Base-by-base conservation (phyloP, 2,113 vertebrate species). In the Bombycilla garrulus region DNA sequence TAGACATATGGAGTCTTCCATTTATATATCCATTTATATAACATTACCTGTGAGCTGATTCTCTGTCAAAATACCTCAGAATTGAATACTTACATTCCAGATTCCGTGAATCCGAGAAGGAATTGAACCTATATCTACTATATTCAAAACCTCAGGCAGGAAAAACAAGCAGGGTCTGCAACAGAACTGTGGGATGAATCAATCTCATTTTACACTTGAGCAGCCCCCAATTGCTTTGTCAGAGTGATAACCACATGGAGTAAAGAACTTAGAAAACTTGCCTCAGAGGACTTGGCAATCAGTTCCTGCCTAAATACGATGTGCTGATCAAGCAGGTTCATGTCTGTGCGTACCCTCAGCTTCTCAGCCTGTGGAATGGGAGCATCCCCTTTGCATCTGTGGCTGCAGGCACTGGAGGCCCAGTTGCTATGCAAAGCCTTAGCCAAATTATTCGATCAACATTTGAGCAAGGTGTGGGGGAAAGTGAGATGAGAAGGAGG, bases 121-220 rank as follows among this genome's bases (percentile, higher is more conserved):
- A 77, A 77, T 18, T 65, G 36, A 81, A 73, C 12, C 7, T 69
- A 5, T 24, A 58, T 10, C 6, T 56, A 7, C 13, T n/a, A 10
- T 10, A 61, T 61, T 19, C 47, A 86, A 78, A 78, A 61, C 19
- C 33, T 20, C 33, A 61, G 50, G 69, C 15, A 70, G 19, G 66
- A 77, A 80, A 79, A 92, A 40, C 50, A 82, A 90, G 57, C 35
- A 54, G 31, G 64, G 21, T 61, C 56, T 81, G 70, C 36, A 79
- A 65, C 22, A 84, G 66, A 82, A 77, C 15, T 80, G 65, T 54
- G 60, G 62, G 29, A 28, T 80, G 58, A 93, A 90, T 93, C 81
- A 62, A 42, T n/a, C 74, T 90, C 62, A 66, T 95, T 91, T 95
- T 91, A 86, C 84, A 96, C 87, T 91, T 85, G 78, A 77, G 54